Evolutionary conservation across 2,797 vertebrate genomes (phyloP).

Genomic region (Lutjanus argentimaculatus): DNA sequence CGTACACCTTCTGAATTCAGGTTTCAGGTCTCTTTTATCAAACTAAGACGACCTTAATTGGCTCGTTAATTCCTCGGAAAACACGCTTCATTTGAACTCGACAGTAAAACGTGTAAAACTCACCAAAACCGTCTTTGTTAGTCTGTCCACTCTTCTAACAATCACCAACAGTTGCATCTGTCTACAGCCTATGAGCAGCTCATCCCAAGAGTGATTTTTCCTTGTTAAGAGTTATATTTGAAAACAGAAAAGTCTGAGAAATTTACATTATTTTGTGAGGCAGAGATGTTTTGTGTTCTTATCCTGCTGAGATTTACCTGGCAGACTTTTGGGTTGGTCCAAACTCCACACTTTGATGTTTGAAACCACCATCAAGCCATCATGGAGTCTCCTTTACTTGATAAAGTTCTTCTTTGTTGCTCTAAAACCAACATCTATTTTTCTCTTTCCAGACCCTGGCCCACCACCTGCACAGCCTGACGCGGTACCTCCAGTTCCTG

Average conservation of each 20-base stretch:
- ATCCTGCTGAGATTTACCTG: background rate
- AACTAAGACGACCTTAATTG: too few relatives aligned
- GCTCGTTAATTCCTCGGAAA: too few relatives aligned
- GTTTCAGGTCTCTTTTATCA: too few relatives aligned
- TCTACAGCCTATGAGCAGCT: background rate
- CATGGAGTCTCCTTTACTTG: background rate
- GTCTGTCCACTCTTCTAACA: too few relatives aligned
- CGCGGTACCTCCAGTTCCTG: slow-evolving; percentile 87
- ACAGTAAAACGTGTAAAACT: too few relatives aligned
- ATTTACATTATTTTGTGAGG: background rate
- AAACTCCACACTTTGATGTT: background rate
- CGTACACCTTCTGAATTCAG: too few relatives aligned
- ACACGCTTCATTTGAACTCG: too few relatives aligned
- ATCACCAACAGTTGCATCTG: background rate
- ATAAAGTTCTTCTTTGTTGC: accelerated
- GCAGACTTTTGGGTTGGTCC: background rate
- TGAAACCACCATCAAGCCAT: background rate
- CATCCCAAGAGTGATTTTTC: too few relatives aligned
- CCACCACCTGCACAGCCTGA: slow-evolving; percentile 87
- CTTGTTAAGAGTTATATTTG: background rate
- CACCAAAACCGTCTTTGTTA: too few relatives aligned
- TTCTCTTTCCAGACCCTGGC: slow-evolving; percentile 86
- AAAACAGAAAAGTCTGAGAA: background rate
- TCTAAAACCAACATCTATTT: slow-evolving; percentile 16
- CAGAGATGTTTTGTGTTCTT: background rate